Base-by-base conservation (phyloP, 2,888 invertebrate species). In the Iphiclides podalirius region DNA sequence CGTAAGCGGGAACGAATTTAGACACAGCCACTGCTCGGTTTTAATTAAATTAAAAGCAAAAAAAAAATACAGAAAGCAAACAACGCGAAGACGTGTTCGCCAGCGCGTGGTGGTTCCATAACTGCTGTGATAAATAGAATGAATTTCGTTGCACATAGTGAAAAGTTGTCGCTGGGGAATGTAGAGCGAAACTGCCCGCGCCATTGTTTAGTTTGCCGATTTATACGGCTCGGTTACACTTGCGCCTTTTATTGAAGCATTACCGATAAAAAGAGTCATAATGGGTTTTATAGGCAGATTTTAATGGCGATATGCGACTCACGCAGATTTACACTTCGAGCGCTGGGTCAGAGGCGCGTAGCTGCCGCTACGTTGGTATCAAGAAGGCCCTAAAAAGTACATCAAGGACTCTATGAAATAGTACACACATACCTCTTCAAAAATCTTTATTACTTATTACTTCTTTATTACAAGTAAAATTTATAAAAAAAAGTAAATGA, bases 201-300 rank as follows among this genome's bases (percentile, higher is more conserved):
- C 76, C 74, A 86, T 85, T 89, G 88, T 89, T 89, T 88, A 81
- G 86, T 85, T 87, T 79, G 80, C 84, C 89, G 88, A 87, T 88
- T 88, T 89, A 89, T 89, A 89, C 86, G 85, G 80, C 78, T 87
- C 80, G 85, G 87, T 87, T 88, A 87, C 88, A 88, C 75, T 85
- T 79, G 78, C 66, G 85, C 75, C 80, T 84, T 86, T 87, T 86
- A 87, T 86, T 85, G 81, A 86, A 76, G 81, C 84, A 86, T 87
- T 88, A 85, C 78, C 81, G 86, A 88, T 88, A 88, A 87, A 84
- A 82, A 75, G 73, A 75, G 77, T 66, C 76, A 78, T 86, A 86
- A 87, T 84, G 70, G 80, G 72, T 79, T 86, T 87, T 86, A 85
- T 83, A 79, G 78, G 70, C 63, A 79, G 74, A 78, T 79, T 79